Conservation (phyloP, 2,888 invertebrate species). For the Pandemis corylana region DNA sequence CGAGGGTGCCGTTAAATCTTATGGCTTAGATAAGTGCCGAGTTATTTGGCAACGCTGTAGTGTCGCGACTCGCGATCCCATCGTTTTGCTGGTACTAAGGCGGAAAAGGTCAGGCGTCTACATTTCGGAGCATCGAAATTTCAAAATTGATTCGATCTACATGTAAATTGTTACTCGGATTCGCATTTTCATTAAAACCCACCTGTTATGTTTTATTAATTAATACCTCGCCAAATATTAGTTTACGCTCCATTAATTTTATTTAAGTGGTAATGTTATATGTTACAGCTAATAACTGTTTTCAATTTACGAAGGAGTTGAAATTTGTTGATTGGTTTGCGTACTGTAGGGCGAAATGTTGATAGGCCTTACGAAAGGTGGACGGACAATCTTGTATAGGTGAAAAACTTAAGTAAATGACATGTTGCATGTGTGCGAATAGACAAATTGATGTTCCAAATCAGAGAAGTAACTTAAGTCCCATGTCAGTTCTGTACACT, state of each 20-base stretch:
- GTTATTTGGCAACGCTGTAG: conserved; percentile 31
- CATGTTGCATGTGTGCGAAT: too few relatives aligned
- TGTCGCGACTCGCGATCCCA: conserved; percentile 24
- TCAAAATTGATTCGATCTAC: conserved; percentile 13
- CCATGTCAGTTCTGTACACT: too few relatives aligned
- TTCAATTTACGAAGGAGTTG: background rate
- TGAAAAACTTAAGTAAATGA: too few relatives aligned
- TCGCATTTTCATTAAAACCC: background rate
- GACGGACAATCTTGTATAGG: too few relatives aligned
- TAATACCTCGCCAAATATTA: background rate
- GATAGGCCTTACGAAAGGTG: too few relatives aligned
- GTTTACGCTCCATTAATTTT: background rate
- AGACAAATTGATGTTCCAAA: too few relatives aligned
- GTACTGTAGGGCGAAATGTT: too few relatives aligned
- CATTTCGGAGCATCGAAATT: conserved; percentile 8
- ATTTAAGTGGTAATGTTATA: background rate
- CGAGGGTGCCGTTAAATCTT: conserved; percentile 38
- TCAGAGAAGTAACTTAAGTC: too few relatives aligned
- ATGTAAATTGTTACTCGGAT: background rate
- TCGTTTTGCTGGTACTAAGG: conserved; percentile 10
- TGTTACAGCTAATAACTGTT: background rate
- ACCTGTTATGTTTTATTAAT: background rate
- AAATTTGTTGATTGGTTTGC: too few relatives aligned
- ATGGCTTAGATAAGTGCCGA: conserved; percentile 37
- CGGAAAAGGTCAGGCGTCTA: background rate